Evolutionary conservation across 2,888 invertebrate genomes (phyloP), one percentile per base, ranked within the genome.

Genomic region (Diaperis boleti): DNA sequence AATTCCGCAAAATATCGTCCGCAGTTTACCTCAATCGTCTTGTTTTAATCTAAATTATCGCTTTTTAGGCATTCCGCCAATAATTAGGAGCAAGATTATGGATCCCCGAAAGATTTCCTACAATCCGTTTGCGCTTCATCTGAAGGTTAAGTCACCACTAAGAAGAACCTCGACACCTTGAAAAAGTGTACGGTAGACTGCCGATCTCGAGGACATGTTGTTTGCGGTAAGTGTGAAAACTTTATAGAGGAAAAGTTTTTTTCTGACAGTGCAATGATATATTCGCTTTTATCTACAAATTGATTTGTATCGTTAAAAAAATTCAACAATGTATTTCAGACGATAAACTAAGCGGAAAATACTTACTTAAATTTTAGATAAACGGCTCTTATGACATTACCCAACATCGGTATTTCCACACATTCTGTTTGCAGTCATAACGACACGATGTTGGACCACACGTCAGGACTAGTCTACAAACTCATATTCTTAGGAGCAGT

Each of bases 381-480:
- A n/a, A n/a, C n/a, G n/a, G n/a, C n/a, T n/a, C n/a, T n/a, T n/a
- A n/a, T n/a, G n/a, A n/a, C n/a, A n/a, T n/a, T n/a, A n/a, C n/a
- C n/a, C n/a, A n/a, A n/a, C 15, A 15, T 8, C 4, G 17, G 17
- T 41, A 4, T 41, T 41, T 2, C 15, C 41, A 7, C 14, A 37
- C 10, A n/a, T n/a, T n/a, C n/a, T 33, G 33, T 33, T 50, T 50
- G 5, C 50, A 50, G 50, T 18, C 18, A 18, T 49, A 59, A 39
- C 44, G 11, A 10, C 13, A 33, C 1, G n/a, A 57, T 57, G 57
- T 20, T 57, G 13, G 41, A 59, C 3, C 20, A 49, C 18, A n/a
- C 37, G 8, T 26, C 57, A 18, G 18, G 10, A n/a, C 31, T 44
- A 17, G 26, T 31, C 26, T 57, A 39, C 41, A 59, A 59, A 59